These are phyloP conservation scores for Yoshiicerus persimilis DNA, from an alignment of 1,140 invertebrate genomes.

Conservation along the genomic window DNA sequence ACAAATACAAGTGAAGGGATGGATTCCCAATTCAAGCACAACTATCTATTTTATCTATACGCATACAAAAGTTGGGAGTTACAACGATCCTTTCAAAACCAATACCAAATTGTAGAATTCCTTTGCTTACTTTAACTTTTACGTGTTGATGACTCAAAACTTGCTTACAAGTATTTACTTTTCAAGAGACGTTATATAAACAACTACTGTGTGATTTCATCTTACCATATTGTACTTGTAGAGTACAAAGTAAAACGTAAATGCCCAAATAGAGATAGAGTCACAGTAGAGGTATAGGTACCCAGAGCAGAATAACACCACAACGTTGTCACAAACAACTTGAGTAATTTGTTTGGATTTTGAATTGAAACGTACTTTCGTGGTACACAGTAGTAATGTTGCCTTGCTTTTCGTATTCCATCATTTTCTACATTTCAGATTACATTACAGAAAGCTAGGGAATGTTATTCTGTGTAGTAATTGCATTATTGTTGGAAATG, in stretches of 20 bases:
- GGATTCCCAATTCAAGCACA: not conserved
- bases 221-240: not conserved
- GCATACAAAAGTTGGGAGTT: not conserved
- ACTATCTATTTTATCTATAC: not conserved
- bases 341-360: not conserved
- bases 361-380: not conserved
- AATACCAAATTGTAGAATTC: too few relatives aligned
- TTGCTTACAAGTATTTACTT: not conserved
- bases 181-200: not conserved
- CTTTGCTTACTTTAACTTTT: not conserved
- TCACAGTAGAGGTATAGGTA: too few relatives aligned
- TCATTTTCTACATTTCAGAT: too few relatives aligned
- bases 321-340: not conserved
- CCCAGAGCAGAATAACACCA: too few relatives aligned
- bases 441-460: too few relatives aligned
- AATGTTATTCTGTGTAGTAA: not conserved
- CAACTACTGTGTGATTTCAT: not conserved
- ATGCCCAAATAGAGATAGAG: not conserved
- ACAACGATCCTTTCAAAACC: not conserved
- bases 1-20: not conserved
- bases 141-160: not conserved
- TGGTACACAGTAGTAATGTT: too few relatives aligned
- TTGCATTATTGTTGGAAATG: not conserved
- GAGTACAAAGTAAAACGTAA: not conserved
- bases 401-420: too few relatives aligned